Percentiles rank a stretch among this genome's conserved stretches.
Conservation (phyloP, 2,888 invertebrate genomes). For the Trissoscelio sp. region DNA sequence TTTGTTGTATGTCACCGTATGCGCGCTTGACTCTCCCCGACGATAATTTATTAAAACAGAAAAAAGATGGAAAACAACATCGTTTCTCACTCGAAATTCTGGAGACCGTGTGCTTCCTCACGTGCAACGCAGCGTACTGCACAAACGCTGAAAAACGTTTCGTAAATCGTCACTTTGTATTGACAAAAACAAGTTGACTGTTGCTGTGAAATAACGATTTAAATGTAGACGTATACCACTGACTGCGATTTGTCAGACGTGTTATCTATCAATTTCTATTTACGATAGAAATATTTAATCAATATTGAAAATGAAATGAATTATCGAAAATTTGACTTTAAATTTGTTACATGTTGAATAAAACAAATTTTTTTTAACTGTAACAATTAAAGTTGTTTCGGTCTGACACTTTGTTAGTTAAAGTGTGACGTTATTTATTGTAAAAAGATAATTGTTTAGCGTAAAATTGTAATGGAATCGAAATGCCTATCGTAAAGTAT, state of each 20-base stretch:
- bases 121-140: conserved; percentile 22
- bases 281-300: neutral
- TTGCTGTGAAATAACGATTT: conserved; percentile 28
- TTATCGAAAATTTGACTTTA: neutral
- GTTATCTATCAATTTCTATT: conserved; percentile 14
- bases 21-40: conserved; percentile 3
- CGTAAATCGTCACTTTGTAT: conserved; percentile 25
- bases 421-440: conserved; percentile 40
- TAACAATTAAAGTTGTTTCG: conserved; percentile 4
- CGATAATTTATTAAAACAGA: conserved; percentile 20
- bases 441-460: conserved; percentile 38
- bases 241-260: conserved; percentile 38
- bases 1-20: conserved; percentile 15
- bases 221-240: conserved; percentile 12
- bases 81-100: conserved; percentile 34
- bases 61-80: conserved; percentile 4
- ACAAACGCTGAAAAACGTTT: conserved; percentile 29
- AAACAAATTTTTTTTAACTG: too few species aligned
- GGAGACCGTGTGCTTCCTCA: conserved; percentile 52
- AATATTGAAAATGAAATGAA: neutral
- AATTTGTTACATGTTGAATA: too few species aligned
- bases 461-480: conserved; percentile 27
- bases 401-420: conserved; percentile 44
- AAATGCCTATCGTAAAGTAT: conserved; percentile 14
- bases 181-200: conserved; percentile 11